Evolutionary conservation across 1,140 invertebrate species (phyloP), one percentile per base, ranked within the genome.

Genomic region (Apis cerana): DNA sequence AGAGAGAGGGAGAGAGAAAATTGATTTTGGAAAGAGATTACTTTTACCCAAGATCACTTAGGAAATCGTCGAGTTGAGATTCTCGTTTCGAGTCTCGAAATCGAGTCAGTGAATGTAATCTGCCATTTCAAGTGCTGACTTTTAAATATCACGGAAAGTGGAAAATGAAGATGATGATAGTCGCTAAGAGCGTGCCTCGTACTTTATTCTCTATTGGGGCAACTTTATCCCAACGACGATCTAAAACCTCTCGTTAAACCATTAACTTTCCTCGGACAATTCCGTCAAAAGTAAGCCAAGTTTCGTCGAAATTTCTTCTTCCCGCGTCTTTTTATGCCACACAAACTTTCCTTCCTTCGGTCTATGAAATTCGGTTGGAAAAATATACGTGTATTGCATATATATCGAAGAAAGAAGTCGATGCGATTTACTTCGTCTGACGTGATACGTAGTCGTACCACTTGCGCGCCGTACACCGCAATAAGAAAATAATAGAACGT

Each of bases 131-230:
- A 62, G 43, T 15, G 27, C 19, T 33, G 54, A 78, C 75, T 78
- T 68, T 58, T 59, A 48, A 68, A 58, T 67, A 65, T 65, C 58
- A 68, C 68, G 75, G 52, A 68, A 68, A 78, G 52, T 43, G 64
- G 50, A 48, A 23, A 68, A 59, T 13, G 54, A 76, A 50, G 64
- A 65, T 65, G 50, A 9, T 21, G 5, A 2, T 43, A 7, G 48
- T 17, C 48, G 72, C 15, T 21, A 12, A 48, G 33, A 52, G 33
- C 33, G 61, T 33, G 10, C 21, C 48, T 27, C 23, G 27, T 54
- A 54, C 59, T 17, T 61, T 19, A n/a, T 65, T 27, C 48, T 52
- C n/a, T 8, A 68, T 77, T 54, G 75, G 10, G 62, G 0, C 27
- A 68, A 77, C 15, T 77, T 77, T n/a, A 12, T 21, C 52, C 43